Base-by-base conservation (phyloP, 2,888 invertebrate genomes). In the Isoperla grammatica region DNA sequence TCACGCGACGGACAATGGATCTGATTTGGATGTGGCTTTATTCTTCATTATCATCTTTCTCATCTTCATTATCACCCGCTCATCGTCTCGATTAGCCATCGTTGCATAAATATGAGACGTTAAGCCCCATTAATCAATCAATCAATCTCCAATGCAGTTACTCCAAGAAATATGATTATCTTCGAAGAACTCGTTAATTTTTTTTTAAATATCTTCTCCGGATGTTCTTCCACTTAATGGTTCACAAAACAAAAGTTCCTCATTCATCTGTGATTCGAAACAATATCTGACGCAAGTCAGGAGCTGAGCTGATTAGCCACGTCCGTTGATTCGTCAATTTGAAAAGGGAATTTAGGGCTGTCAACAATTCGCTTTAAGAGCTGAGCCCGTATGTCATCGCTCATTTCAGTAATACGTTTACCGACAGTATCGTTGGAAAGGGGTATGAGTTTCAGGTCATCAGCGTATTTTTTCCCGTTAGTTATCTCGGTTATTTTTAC, bases 261-360 rank as follows among this genome's bases (percentile, higher is more conserved):
- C 57, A 13, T 53, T 29, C 53, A 56, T 49, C 56, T 59, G 57
- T 17, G 46, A 39, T 23, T 39, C 46, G 56, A 17, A 53, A 45
- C 45, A 43, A 55, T 62, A 62, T 56, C 54, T 45, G 39, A 50
- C 59, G 59, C 40, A 58, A n/a, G 55, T 59, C 45, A 63, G 53
- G 49, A 62, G 54, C 20, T 56, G 42, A 35, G 57, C 53, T 50
- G 20, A 23, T 37, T 61, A 11, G 57, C 22, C 49, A 62, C 54
- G 54, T 63, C 58, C 22, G 60, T 62, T 43, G 54, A 60, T 50
- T 64, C 58, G 56, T 62, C 50, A 53, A 57, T 50, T 62, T 62
- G 62, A 23, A 64, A 49, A 40, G 60, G 57, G 60, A 63, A 63
- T 15, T 35, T 15, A 20, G 43, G 57, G 49, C 59, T 59, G 43